Evolutionary conservation across 1,140 invertebrate species (phyloP), one percentile per base, ranked within the genome.

Genomic region (Monomorium pharaonis): DNA sequence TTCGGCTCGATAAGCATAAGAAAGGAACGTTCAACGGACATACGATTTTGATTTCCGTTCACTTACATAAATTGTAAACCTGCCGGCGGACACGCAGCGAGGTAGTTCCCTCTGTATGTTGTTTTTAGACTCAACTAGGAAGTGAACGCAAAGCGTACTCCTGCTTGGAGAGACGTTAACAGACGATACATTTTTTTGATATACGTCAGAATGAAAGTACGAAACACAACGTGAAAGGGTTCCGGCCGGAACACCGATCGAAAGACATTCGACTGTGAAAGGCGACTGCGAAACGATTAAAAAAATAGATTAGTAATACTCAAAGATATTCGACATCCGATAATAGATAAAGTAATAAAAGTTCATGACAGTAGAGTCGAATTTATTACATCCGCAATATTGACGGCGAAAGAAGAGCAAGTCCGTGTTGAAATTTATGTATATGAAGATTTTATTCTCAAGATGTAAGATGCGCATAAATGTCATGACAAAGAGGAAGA

Each of bases 131-230:
- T 84, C 51, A 77, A 60, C 76, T 83, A 72, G 91, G 89, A 92
- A 92, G 88, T 81, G 89, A 86, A 86, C 54, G 86, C 62, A n/a
- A 60, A 67, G n/a, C 27, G 44, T 63, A 76, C 44, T 60, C 47
- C 42, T 37, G 30, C 42, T 77, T 7, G 12, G 16, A 70, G 27
- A 69, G 63, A 72, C 18, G 49, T 51, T 51, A n/a, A 18, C 47
- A 89, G 33, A 78, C 65, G 86, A 88, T 87, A 72, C 78, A 86
- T 77, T 90, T 78, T 89, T 90, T 89, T 51, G 78, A 37, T 37
- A 65, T 33, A 21, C 49, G 30, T 72, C n/a, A 47, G 18, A 85
- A 90, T 89, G 89, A 90, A 90, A 90, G 89, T 90, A 70, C 10
- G 74, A 83, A 56, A 58, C n/a, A 70, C 30, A 78, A 84, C 76